These are phyloP conservation scores for Incurvaria masculella DNA, from an alignment of 2,888 invertebrate genomes.

Conservation along the genomic window DNA sequence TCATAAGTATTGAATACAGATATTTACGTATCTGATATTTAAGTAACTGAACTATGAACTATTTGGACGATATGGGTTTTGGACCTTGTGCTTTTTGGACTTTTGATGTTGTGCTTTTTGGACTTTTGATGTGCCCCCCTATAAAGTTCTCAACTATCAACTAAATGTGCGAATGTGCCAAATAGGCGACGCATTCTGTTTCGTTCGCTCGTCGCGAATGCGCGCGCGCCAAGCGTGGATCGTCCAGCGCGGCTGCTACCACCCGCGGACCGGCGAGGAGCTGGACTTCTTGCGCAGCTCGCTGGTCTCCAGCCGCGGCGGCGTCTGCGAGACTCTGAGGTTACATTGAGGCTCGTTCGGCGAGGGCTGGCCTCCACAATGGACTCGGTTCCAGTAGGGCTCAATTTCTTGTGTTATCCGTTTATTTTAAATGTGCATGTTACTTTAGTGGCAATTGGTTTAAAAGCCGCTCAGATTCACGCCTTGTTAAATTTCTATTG, in stretches of 20 bases:
- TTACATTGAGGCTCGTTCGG: conserved; percentile 13
- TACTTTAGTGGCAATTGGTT: not conserved
- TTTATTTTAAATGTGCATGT: conserved; percentile 15
- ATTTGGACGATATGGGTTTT: no score
- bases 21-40: no score
- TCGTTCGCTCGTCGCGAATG: conserved; percentile 39
- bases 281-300: conserved; percentile 28
- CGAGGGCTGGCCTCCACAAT: not conserved
- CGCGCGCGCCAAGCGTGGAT: conserved; percentile 40
- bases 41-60: no score
- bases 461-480: no score
- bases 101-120: no score
- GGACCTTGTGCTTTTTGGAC: no score
- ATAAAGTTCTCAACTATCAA: no score
- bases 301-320: conserved; percentile 30
- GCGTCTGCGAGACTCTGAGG: conserved; percentile 38
- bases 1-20: no score
- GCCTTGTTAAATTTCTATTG: no score
- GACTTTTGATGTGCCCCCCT: no score
- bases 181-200: conserved; percentile 45
- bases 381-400: not conserved
- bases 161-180: no score
- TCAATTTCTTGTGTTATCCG: not conserved
- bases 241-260: conserved; percentile 46
- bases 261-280: conserved; percentile 15